Evolutionary conservation across 1,140 invertebrate species (phyloP).

Genomic region (Berghia stephanieae): DNA sequence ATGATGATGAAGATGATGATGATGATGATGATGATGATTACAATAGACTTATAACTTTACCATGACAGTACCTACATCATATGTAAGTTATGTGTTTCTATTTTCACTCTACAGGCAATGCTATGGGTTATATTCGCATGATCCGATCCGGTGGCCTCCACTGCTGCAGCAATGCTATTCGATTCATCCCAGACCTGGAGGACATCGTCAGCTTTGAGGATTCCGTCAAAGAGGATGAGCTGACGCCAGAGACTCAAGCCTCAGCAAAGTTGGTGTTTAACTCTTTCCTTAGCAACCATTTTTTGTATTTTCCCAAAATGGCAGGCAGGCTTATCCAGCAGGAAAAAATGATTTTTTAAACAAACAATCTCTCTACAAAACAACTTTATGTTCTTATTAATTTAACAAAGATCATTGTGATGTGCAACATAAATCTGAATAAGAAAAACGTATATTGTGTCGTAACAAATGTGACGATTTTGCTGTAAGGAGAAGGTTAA

Average conservation of each 20-base stretch:
- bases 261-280: conserved; percentile 74
- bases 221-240: conserved; percentile 69
- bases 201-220: conserved; percentile 74
- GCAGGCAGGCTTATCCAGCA: no score
- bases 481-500: no score
- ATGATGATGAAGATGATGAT: neutral
- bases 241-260: conserved; percentile 72
- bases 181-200: conserved; percentile 88
- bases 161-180: conserved; percentile 88
- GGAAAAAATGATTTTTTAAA: no score
- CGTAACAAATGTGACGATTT: no score
- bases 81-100: neutral
- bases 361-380: no score
- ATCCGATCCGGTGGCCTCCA: conserved; percentile 93
- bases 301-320: no score
- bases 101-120: conserved; percentile 78
- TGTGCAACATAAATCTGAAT: no score
- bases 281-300: no score
- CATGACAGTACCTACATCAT: neutral
- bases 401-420: no score
- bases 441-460: no score
- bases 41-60: neutral
- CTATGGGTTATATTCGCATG: conserved; percentile 94
- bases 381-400: no score
- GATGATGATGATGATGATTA: neutral